Base-by-base conservation (phyloP, 2,888 invertebrate genomes). In the Agonum fuliginosum region DNA sequence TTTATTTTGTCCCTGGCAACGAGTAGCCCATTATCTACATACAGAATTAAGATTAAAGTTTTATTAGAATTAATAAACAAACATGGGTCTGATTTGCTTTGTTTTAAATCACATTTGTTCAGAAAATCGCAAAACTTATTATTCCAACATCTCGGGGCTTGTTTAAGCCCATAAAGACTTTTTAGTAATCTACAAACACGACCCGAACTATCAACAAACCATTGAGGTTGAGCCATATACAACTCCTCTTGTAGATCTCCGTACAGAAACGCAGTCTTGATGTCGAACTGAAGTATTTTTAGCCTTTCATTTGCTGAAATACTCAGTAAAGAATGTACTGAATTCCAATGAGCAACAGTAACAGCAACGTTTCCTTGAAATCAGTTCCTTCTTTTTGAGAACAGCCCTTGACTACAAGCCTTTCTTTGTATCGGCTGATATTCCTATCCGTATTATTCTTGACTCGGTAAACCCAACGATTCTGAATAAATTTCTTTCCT, bases 111-210 rank as follows among this genome's bases (percentile, higher is more conserved):
- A n/a, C n/a, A n/a, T n/a, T n/a, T n/a, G n/a, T n/a, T n/a, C n/a
- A n/a, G n/a, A n/a, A n/a, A n/a, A n/a, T n/a, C n/a, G n/a, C n/a
- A n/a, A n/a, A n/a, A n/a, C n/a, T n/a, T n/a, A n/a, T n/a, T n/a
- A n/a, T 84, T 83, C 84, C 85, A 85, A 37, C 81, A 81, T 62
- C 85, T 69, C 8, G 84, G 82, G 2, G 84, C 80, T 77, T 85
- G 85, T 73, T 85, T 85, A 0, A 86, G 79, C 1, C 85, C 85
- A 80, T 86, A 86, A 17, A 86, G 58, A 51, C 83, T 81, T 73
- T 81, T 81, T 3, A 80, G 79, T 34, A 84, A 79, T 41, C 80
- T 81, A 72, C 84, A 85, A 3, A 84, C 83, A n/a, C 75, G 48
- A 3, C 67, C 62, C 0, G 81, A 80, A 12, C 81, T 81, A 73